Base-by-base conservation (phyloP, 2,113 vertebrate species). In the Boulengeromyrus knoepffleri region DNA sequence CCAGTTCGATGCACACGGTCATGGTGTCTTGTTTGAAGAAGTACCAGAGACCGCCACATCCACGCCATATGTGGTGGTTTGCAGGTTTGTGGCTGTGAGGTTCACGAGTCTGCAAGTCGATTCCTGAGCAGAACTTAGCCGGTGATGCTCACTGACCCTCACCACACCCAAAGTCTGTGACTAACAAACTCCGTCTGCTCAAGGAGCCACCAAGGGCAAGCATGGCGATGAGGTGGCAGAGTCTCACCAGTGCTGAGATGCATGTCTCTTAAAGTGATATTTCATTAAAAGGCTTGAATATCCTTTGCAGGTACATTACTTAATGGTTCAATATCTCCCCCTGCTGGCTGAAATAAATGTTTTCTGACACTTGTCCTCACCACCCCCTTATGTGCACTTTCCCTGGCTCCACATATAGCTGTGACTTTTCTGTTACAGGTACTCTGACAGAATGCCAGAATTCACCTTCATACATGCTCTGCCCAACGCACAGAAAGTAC, bases 241-340 rank as follows among this genome's bases (percentile, higher is more conserved):
- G 36, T 42, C 74, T 80, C 74, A 80, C 74, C 36, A 42, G 31
- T 80, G 36, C 74, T 42, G 31, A 39, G 13, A 39, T 39, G 70
- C 88, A 84, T 85, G 84, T 89, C 70, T 17, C 88, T 89, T 17
- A 46, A 15, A 70, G 62, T 89, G 70, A 91, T 77, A 90, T 74
- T 49, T 89, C 42, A 56, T 5, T 77, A 89, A 88, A 88, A 50
- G 62, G 17, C 49, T 27, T 36, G 46, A 42, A 27, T 85, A 15
- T 21, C 39, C 17, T 13, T 86, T 52, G 86, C n/a, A 47, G 42
- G 49, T 90, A 86, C 87, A 77, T 47, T n/a, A 1, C 15, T 80
- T 27, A 74, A 85, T 91, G 93, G 90, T 91, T 92, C 94, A 93
- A 95, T 92, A 96, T 94, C 94, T 88, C 95, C 94, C 94, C 94